Conservation (phyloP, 2,113 vertebrate species). For the Benitochromis conjunctus region DNA sequence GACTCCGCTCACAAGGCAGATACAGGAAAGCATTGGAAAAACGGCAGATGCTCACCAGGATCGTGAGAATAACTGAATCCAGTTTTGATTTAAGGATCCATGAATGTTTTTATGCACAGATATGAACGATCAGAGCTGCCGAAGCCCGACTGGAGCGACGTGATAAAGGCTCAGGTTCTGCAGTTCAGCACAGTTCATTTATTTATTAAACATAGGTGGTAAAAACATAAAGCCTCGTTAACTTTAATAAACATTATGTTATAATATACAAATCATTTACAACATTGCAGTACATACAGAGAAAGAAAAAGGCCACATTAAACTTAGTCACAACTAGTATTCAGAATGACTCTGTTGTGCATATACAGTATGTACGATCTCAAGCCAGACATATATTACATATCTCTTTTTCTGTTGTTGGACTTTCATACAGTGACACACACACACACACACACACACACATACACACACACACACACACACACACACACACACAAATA, state of each 20-base stretch:
- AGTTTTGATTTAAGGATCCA: slow-evolving; percentile 66
- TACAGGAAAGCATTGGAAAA: not conserved
- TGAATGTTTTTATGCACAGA: slow-evolving; percentile 13
- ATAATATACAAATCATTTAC: slow-evolving; percentile 59
- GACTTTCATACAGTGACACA: slow-evolving; percentile 39
- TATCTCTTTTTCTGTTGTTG: slow-evolving; percentile 16
- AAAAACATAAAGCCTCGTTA: slow-evolving; percentile 64
- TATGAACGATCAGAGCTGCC: not conserved
- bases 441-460: slow-evolving; percentile 40
- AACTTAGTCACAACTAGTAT: slow-evolving; percentile 49
- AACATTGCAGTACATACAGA: slow-evolving; percentile 54
- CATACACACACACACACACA: slow-evolving; percentile 32
- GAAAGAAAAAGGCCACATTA: slow-evolving; percentile 67
- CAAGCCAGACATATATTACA: slow-evolving; percentile 39
- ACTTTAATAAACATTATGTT: slow-evolving; percentile 42
- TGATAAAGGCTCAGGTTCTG: not conserved
- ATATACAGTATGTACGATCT: slow-evolving; percentile 49
- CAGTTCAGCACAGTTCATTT: slow-evolving; percentile 49
- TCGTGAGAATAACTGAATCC: not conserved
- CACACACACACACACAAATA: slow-evolving; percentile 11
- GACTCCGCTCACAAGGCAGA: not conserved
- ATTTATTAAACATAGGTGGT: slow-evolving; percentile 60
- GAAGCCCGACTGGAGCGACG: not conserved
- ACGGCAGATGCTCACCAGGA: not conserved
- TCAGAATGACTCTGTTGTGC: slow-evolving; percentile 64